Evolutionary conservation across 2,113 vertebrate genomes (phyloP), one percentile per base, ranked within the genome.

Genomic region (Atrichornis clamosus): DNA sequence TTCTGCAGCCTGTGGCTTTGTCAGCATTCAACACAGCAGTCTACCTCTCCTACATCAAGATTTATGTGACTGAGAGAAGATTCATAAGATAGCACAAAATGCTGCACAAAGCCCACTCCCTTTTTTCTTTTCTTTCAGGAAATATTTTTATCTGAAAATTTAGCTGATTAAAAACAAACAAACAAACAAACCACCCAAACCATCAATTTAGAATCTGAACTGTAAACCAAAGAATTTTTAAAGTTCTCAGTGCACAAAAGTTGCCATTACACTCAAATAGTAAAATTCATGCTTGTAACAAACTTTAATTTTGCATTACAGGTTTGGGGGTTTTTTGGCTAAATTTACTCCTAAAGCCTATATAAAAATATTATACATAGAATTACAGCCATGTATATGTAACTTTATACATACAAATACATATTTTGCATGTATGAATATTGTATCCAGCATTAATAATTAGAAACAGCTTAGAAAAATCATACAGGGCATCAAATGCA

Each of bases 81-180:
- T 58, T 75, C 21, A 67, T 14, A 41, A 52, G 16, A 28, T 13
- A 76, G 26, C 1, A 20, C 8, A 73, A 72, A 53, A 81, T 37
- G 14, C 11, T 63, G 3, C 11, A 52, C 8, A 53, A 84, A 75
- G 1, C 0, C 4, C 3, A 7, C 5, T 23, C 3, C 2, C 5
- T 18, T 26, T 37, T 47, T 35, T 11, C 32, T 39, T 56, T n/a
- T n/a, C n/a, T 58, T 44, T 84, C 33, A 67, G 9, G 12, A 35
- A 56, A 47, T 30, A 21, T 5, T 28, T 49, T 83, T 58, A 33
- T 39, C 17, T 37, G 17, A 7, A 39, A 11, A 30, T 9, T 27
- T 9, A 70, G 3, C 2, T n/a, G 8, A 42, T 39, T 32, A 6
- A 42, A 46, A 32, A 42, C 2, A 37, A 10, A 12, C 21, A 15